Percentiles rank a stretch among this genome's conserved stretches.
Evolutionary conservation across 2,888 invertebrate species (phyloP).

Genomic region (Ceraclea dissimilis): DNA sequence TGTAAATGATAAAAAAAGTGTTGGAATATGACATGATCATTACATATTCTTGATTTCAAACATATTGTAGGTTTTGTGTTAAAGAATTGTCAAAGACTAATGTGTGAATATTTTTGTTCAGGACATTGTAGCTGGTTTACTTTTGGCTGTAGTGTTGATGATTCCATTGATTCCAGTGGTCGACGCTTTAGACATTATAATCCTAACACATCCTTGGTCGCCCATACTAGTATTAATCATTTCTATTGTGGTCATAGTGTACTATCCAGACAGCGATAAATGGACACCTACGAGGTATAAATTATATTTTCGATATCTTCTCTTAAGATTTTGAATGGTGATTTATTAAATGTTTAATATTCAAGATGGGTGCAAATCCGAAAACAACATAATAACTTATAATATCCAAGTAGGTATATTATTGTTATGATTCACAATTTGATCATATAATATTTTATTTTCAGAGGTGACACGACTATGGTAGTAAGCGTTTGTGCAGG

Average conservation of each 20-base stretch:
- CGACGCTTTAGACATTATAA: constrained; percentile 63
- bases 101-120: constrained; percentile 30
- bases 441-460: no score
- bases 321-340: background rate
- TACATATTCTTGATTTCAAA: no score
- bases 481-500: constrained; percentile 78
- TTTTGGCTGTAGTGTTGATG: constrained; percentile 60
- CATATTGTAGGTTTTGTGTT: no score
- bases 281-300: constrained; percentile 84
- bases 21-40: no score
- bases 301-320: constrained; percentile 9
- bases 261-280: constrained; percentile 73
- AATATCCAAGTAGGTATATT: no score
- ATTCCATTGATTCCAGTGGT: constrained; percentile 66
- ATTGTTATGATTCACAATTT: no score
- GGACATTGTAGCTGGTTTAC: constrained; percentile 77
- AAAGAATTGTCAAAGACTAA: no score
- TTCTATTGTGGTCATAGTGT: constrained; percentile 62
- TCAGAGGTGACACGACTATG: constrained; percentile 83
- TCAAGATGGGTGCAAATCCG: no score
- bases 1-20: no score
- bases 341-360: no score
- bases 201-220: constrained; percentile 59
- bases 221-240: constrained; percentile 56
- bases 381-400: no score